These are phyloP conservation scores for Gorsachius magnificus DNA, from an alignment of 2,797 vertebrate species.

Conservation along the genomic window DNA sequence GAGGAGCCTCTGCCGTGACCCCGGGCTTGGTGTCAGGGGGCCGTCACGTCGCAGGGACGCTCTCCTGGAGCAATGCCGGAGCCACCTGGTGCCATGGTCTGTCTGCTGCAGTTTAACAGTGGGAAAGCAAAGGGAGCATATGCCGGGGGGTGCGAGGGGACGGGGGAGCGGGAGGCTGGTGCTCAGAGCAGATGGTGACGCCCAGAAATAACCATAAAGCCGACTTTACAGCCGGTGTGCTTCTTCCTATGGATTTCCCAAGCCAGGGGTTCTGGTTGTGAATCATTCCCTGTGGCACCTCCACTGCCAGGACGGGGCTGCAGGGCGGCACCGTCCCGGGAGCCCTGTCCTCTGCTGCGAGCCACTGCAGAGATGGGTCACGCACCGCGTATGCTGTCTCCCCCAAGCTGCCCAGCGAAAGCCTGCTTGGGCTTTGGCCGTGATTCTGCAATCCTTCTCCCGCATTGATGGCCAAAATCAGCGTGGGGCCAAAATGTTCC, in stretches of 20 bases:
- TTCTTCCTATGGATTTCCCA: background rate
- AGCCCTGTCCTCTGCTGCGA: fast-evolving
- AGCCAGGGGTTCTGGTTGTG: fast-evolving
- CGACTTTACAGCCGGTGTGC: fast-evolving
- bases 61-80: background rate
- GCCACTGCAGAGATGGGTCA: fast-evolving
- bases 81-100: background rate
- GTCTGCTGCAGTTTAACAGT: background rate
- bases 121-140: background rate
- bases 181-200: background rate
- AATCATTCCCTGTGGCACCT: background rate
- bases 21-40: background rate
- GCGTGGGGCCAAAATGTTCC: fast-evolving
- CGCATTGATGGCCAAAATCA: background rate
- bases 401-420: fast-evolving
- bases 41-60: fast-evolving
- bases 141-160: background rate
- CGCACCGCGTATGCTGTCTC: fast-evolving
- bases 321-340: background rate
- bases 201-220: background rate
- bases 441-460: background rate
- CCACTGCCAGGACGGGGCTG: fast-evolving
- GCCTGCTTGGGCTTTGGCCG: background rate
- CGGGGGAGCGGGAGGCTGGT: fast-evolving
- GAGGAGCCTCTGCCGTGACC: background rate